phyloP scores from a whole-genome alignment of 1,140 invertebrate species.

The Aphelinus atriplicis region DNA sequence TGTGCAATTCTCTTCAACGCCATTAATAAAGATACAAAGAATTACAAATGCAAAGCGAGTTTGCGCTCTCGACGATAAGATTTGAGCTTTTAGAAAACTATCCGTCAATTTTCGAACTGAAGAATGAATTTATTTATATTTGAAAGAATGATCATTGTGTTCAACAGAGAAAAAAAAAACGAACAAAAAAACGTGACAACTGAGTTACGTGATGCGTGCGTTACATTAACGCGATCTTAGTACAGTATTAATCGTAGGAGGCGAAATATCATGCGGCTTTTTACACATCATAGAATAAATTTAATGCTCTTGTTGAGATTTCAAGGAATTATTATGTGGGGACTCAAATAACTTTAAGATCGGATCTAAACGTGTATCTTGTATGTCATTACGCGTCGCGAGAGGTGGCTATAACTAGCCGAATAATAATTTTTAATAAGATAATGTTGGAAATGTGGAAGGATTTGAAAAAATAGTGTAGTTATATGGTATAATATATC shows the following conservation, averaged over 20 bases:
- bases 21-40: neutral
- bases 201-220: constrained; percentile 8
- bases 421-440: constrained; percentile 25
- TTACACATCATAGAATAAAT: constrained; percentile 20
- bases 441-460: constrained; percentile 18
- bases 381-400: constrained; percentile 14
- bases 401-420: constrained; percentile 16
- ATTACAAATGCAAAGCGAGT: neutral
- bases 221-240: constrained; percentile 11
- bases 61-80: neutral
- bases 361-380: constrained; percentile 8
- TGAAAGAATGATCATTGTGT: constrained; percentile 35
- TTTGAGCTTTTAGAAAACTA: constrained; percentile 24
- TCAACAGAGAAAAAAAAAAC: constrained; percentile 19
- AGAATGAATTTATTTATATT: constrained; percentile 5
- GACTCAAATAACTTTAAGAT: constrained; percentile 32
- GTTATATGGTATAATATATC: too few relatives aligned
- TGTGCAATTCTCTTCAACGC: constrained; percentile 28
- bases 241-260: constrained; percentile 37
- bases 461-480: too few relatives aligned
- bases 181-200: constrained; percentile 4
- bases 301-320: constrained; percentile 30
- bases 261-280: constrained; percentile 15
- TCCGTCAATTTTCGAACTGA: constrained; percentile 16
- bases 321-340: constrained; percentile 19